phyloP scores from a whole-genome alignment of 2,113 vertebrate species.

The Equus quagga region DNA sequence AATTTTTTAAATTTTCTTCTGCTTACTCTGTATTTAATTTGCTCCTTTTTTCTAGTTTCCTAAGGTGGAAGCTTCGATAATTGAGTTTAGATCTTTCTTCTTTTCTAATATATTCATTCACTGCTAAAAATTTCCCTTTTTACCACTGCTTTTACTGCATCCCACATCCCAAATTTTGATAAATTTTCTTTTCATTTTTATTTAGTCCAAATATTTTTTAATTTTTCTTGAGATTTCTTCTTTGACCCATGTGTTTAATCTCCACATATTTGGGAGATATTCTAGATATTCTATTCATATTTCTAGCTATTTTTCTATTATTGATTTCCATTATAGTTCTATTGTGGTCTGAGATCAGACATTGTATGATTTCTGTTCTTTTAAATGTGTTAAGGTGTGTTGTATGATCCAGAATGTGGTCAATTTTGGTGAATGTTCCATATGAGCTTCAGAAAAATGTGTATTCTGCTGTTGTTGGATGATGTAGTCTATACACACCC shows the following conservation, averaged over 20 bases:
- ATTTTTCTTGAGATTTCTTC: neutral
- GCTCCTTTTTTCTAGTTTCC: neutral
- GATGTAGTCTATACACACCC: neutral
- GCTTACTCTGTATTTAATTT: neutral
- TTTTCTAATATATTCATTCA: neutral
- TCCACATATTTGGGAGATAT: neutral
- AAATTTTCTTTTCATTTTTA: neutral
- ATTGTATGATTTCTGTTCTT: neutral
- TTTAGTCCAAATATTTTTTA: neutral
- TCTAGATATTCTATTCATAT: neutral
- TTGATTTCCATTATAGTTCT: neutral
- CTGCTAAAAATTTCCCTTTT: neutral
- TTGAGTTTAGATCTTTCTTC: neutral
- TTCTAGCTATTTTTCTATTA: neutral
- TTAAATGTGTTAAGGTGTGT: neutral
- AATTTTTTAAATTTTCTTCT: neutral
- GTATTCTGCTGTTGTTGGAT: neutral
- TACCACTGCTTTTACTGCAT: neutral
- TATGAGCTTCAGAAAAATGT: neutral
- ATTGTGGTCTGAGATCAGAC: neutral
- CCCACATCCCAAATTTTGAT: neutral
- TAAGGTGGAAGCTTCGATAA: neutral
- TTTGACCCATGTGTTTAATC: neutral
- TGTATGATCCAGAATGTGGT: neutral
- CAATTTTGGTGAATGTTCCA: neutral